Base-by-base conservation (phyloP, 2,113 vertebrate species). In the Scomber colias region DNA sequence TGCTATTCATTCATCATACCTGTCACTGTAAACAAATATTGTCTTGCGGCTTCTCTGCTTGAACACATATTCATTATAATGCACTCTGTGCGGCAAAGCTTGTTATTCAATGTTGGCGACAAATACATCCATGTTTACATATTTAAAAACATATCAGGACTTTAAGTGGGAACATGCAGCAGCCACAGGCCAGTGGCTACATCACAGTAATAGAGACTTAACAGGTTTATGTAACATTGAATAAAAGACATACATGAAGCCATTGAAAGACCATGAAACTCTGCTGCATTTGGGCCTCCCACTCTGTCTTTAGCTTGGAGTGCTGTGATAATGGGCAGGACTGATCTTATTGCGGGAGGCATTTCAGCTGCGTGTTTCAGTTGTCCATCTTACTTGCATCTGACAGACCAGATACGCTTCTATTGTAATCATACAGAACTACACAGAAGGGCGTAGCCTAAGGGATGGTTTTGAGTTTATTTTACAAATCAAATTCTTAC, bases 141-240 rank as follows among this genome's bases (percentile, higher is more conserved):
- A 70, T 79, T 81, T 46, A 17, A 67, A 82, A 84, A 84, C 66
- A 62, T 45, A 69, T 79, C 89, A 71, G 35, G 55, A 24, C 44
- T 78, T 71, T 68, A 86, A 88, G 76, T 79, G 79, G 73, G 48
- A 61, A 53, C 62, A 71, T 35, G 19, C 51, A 68, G 68, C 66
- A 75, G 89, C 92, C 86, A 51, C 81, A 71, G 85, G 91, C 80
- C 46, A 70, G 62, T 50, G 45, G 71, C 75, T 78, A 13, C 77
- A 71, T 75, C 71, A 82, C 61, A 67, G 49, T 54, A 57, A 74
- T 64, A 84, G 69, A 71, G 57, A 83, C 66, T 56, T 75, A 86
- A 83, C 67, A 79, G 82, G 75, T 88, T 93, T 92, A 90, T 84
- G 79, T 90, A 89, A 89, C 71, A 15, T 8, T 51, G 44, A 73